These are phyloP conservation scores for Clostera curtula DNA, from an alignment of 2,888 invertebrate species.

Conservation along the genomic window DNA sequence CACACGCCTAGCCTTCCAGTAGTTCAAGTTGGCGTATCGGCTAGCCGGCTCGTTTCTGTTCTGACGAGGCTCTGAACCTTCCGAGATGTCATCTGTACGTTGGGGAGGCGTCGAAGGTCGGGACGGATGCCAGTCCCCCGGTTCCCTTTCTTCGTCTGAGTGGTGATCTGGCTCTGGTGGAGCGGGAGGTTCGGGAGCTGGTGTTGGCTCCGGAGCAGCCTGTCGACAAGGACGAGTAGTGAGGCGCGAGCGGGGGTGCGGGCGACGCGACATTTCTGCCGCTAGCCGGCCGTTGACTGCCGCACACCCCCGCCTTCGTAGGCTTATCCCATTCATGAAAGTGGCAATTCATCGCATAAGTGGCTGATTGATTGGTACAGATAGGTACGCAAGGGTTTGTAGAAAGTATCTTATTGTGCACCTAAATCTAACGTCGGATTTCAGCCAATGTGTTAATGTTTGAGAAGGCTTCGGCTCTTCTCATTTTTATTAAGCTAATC, in stretches of 20 bases:
- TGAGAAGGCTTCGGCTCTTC: too few species aligned
- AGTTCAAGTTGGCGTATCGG: conserved; percentile 86
- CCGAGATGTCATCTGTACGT: conserved; percentile 61
- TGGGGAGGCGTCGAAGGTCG: conserved; percentile 59
- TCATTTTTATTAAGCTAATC: too few species aligned
- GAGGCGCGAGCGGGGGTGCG: conserved; percentile 54
- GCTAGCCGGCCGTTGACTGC: conserved; percentile 54
- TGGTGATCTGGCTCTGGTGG: conserved; percentile 54
- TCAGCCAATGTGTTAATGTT: too few species aligned
- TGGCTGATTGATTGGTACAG: conserved; percentile 37
- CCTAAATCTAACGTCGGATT: too few species aligned
- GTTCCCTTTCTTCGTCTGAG: conserved; percentile 70
- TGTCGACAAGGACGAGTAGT: conserved; percentile 57
- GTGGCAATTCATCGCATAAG: conserved; percentile 32
- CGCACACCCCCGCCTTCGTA: conserved; percentile 43
- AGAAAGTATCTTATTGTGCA: too few species aligned
- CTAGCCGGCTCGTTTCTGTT: conserved; percentile 73
- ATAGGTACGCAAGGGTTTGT: too few species aligned
- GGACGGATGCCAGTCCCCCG: conserved; percentile 70
- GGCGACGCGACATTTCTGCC: conserved; percentile 62
- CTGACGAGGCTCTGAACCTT: conserved; percentile 73
- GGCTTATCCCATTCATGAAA: conserved; percentile 39
- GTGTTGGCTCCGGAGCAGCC: conserved; percentile 58
- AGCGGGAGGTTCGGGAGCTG: conserved; percentile 56
- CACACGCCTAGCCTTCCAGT: conserved; percentile 90